phyloP scores from a whole-genome alignment of 2,888 invertebrate genomes.

The Herminia tarsipennalis region DNA sequence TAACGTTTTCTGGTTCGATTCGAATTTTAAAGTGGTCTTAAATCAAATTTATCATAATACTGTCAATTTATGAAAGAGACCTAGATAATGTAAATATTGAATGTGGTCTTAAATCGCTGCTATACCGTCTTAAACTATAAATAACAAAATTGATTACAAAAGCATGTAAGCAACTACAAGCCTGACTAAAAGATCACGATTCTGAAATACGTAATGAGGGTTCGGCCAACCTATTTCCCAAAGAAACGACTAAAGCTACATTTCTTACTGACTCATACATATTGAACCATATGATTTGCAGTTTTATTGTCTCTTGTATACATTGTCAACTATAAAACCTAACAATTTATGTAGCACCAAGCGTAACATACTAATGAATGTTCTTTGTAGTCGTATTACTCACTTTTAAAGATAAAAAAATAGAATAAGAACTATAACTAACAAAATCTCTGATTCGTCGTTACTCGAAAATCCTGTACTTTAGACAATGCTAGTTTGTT shows the following conservation, averaged over 20 bases:
- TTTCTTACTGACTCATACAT: conserved; percentile 5
- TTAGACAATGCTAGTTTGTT: conserved; percentile 60
- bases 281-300: conserved; percentile 8
- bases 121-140: neutral
- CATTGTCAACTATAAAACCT: neutral
- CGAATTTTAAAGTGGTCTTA: neutral
- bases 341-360: neutral
- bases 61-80: neutral
- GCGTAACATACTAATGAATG: too few species aligned
- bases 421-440: conserved; percentile 15
- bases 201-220: conserved; percentile 7
- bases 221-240: neutral
- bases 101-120: too few species aligned
- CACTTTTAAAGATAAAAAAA: conserved; percentile 13
- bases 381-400: conserved; percentile 1
- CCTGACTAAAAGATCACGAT: conserved; percentile 7
- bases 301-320: conserved; percentile 4
- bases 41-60: neutral
- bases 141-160: conserved; percentile 7
- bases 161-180: conserved; percentile 4
- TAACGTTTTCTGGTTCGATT: neutral
- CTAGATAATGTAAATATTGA: neutral
- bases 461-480: conserved; percentile 48
- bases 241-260: conserved; percentile 2
- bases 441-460: conserved; percentile 32